Percentiles rank a stretch among this genome's conserved stretches.
Evolutionary conservation across 2,797 vertebrate genomes (phyloP).

Genomic region (Centropyge bicolor): DNA sequence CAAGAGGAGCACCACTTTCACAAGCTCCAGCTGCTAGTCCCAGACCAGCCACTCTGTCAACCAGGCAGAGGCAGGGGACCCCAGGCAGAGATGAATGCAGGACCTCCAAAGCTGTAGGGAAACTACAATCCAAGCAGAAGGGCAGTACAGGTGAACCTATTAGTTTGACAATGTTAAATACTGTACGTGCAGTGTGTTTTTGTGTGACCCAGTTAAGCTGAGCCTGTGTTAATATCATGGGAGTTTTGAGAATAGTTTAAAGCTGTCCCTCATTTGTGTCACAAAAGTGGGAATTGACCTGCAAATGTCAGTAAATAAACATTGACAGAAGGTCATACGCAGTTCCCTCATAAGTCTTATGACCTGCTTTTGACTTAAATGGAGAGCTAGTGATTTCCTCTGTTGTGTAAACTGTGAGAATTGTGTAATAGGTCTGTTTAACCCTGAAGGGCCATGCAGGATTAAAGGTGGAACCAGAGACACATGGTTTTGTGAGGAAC

Average conservation of each 20-base stretch:
- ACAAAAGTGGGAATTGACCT: not conserved
- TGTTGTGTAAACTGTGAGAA: slow-evolving; percentile 31
- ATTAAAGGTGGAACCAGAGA: not conserved
- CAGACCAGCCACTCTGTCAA: slow-evolving; percentile 54
- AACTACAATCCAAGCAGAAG: slow-evolving; percentile 51
- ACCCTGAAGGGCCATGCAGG: not conserved
- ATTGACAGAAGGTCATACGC: slow-evolving; percentile 9
- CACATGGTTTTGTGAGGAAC: not conserved
- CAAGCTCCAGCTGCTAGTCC: slow-evolving; percentile 62
- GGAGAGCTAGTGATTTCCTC: slow-evolving; percentile 21
- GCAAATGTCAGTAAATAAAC: slow-evolving; percentile 11
- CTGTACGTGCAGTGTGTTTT: not conserved
- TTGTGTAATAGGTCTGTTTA: slow-evolving; percentile 20
- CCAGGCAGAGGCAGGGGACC: slow-evolving; percentile 57
- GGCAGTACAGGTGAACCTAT: slow-evolving; percentile 52
- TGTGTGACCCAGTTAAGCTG: not conserved
- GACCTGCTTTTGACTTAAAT: slow-evolving; percentile 21
- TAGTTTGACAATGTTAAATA: not conserved
- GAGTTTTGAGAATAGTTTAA: not conserved
- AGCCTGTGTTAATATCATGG: not conserved
- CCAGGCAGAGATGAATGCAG: slow-evolving; percentile 53
- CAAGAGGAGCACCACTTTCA: slow-evolving; percentile 44
- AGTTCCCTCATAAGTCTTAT: not conserved
- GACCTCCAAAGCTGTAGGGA: slow-evolving; percentile 31
- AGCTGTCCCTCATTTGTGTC: not conserved